A percentile compares a stretch with the other conserved stretches of the same genome.
These are phyloP conservation scores for Campoplex capitator DNA, from an alignment of 2,888 invertebrate genomes.

Conservation along the genomic window DNA sequence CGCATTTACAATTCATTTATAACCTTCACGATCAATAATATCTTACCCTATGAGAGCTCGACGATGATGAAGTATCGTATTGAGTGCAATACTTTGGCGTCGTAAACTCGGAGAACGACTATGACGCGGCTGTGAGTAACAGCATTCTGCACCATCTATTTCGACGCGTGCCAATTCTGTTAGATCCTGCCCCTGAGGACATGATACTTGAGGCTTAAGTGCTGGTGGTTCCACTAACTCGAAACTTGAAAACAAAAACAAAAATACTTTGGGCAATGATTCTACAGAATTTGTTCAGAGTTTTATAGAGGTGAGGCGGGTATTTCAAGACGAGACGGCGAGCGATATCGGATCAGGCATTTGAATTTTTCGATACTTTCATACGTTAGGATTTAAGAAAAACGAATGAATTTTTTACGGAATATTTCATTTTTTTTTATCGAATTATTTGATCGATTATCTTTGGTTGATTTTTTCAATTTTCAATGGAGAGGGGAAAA, in stretches of 20 bases:
- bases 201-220: constrained; percentile 32
- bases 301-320: neutral
- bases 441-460: no score
- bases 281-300: neutral
- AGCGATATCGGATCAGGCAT: no score
- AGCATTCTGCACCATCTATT: constrained; percentile 75
- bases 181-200: constrained; percentile 63
- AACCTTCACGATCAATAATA: neutral
- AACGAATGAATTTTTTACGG: no score
- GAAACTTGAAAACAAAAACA: constrained; percentile 31
- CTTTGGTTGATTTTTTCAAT: no score
- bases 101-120: constrained; percentile 76
- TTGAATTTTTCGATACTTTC: neutral
- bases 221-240: constrained; percentile 57
- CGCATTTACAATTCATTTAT: no score
- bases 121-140: constrained; percentile 70
- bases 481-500: no score
- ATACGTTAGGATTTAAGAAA: neutral
- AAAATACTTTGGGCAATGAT: neutral
- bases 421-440: no score
- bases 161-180: constrained; percentile 75
- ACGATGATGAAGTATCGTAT: constrained; percentile 80
- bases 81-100: constrained; percentile 80
- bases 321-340: no score
- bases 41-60: constrained; percentile 79